These are phyloP conservation scores for Uromys caudimaculatus DNA, from an alignment of 2,797 vertebrate genomes.

Conservation along the genomic window DNA sequence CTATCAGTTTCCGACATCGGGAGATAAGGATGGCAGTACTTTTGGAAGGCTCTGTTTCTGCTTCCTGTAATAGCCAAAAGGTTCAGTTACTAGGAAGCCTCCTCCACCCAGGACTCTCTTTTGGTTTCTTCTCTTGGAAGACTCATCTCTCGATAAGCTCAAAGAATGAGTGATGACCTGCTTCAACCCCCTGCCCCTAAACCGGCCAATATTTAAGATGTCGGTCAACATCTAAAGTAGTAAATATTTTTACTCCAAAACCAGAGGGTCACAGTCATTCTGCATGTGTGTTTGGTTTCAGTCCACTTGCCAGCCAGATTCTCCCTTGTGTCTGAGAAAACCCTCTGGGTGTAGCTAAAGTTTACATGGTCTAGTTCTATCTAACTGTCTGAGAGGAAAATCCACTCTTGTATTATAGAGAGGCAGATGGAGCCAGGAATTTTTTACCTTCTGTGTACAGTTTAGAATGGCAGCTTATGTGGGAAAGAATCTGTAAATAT, in stretches of 20 bases:
- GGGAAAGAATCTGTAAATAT: neutral
- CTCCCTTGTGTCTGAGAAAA: constrained; percentile 61
- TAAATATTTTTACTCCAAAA: constrained; percentile 19
- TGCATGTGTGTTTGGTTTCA: constrained; percentile 54
- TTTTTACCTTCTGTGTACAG: constrained; percentile 21
- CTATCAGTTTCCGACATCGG: constrained; percentile 52
- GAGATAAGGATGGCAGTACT: constrained; percentile 66
- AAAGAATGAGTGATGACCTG: neutral
- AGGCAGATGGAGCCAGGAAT: neutral
- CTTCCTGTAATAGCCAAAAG: neutral
- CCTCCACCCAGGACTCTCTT: neutral
- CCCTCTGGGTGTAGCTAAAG: constrained; percentile 52
- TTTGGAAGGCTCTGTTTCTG: constrained; percentile 63
- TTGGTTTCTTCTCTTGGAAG: neutral
- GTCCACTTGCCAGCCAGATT: constrained; percentile 51
- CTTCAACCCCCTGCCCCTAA: neutral
- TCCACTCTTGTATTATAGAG: constrained; percentile 44
- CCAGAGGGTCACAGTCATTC: neutral
- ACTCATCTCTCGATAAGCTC: constrained; percentile 8
- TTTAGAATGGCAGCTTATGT: neutral
- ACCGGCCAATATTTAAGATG: neutral
- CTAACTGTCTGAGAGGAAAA: neutral
- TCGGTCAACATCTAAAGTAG: neutral
- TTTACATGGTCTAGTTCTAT: constrained; percentile 56
- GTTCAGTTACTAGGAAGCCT: constrained; percentile 42